phyloP scores from a whole-genome alignment of 2,888 invertebrate species.

The Lacanobia wlatinum region DNA sequence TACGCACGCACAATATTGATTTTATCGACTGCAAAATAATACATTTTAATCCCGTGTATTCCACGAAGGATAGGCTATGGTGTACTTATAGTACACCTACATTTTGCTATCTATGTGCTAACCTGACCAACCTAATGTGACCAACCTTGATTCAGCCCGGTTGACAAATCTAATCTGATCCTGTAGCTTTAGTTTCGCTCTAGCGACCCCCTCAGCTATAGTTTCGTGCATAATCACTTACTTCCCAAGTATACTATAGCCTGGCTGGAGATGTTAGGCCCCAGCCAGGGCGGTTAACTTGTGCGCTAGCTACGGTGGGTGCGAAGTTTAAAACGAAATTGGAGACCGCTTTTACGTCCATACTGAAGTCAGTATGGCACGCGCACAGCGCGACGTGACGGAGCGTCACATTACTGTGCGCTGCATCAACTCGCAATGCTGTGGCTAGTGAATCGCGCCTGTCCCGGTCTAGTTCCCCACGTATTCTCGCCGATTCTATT shows the following conservation, averaged over 20 bases:
- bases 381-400: no score
- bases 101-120: neutral
- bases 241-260: neutral
- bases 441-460: no score
- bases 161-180: neutral
- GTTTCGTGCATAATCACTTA: neutral
- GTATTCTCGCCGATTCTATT: no score
- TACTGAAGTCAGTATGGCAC: no score
- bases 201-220: neutral
- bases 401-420: no score
- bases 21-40: neutral
- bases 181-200: neutral
- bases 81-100: neutral
- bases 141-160: neutral
- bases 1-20: neutral
- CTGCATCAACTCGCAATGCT: no score
- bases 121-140: neutral
- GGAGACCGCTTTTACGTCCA: no score
- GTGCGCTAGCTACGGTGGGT: no score
- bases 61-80: neutral
- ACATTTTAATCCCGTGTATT: neutral
- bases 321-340: no score
- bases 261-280: neutral
- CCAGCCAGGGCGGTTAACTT: no score
- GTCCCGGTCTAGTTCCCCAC: no score